Evolutionary conservation across 2,888 invertebrate species (phyloP), one percentile per base, ranked within the genome.

Genomic region (Pristionchus entomophagus): DNA sequence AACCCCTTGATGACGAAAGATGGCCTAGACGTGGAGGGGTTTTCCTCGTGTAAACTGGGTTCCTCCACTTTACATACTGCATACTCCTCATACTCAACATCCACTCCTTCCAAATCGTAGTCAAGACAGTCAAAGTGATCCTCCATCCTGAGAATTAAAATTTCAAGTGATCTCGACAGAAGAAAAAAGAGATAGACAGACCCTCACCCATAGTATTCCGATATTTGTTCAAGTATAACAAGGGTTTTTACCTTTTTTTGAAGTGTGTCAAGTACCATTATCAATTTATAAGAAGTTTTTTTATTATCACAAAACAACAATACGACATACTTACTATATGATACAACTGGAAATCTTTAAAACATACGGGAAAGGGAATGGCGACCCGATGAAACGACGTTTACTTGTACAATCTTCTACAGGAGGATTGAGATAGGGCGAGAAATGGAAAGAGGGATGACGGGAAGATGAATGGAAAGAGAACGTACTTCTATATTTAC

Each of bases 381-480:
- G 56, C 38, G 59, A 78, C 73, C 73, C 73, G 73, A 73, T 45
- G 73, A 41, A 26, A 45, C 22, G 26, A 45, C 2, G 26, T 41
- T 14, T 73, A 73, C 73, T 41, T 41, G 73, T 73, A 73, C 41
- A 73, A 8, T 38, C 41, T 73, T 41, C 73, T 73, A 73, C 73
- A 26, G 73, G 49, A 32, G 22, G 78, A 41, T 12, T 77, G 45
- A 77, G 77, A 77, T 77, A 45, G 51, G 41, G 29, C 29, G 41
- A 26, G 22, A 77, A 22, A 35, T 29, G 78, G 17, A 78, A 41
- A 35, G 29, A 49, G 22, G 22, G 26, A 38, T 45, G 51, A 81
- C 26, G 32, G 35, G 35, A 41, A 53, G 38, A 26, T 38, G 10
- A 49, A 56, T 32, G 41, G 77, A 4, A 77, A 56, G 19, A 38